Conservation (phyloP, 1,140 invertebrate species). For the Diploscapter pachys region DNA sequence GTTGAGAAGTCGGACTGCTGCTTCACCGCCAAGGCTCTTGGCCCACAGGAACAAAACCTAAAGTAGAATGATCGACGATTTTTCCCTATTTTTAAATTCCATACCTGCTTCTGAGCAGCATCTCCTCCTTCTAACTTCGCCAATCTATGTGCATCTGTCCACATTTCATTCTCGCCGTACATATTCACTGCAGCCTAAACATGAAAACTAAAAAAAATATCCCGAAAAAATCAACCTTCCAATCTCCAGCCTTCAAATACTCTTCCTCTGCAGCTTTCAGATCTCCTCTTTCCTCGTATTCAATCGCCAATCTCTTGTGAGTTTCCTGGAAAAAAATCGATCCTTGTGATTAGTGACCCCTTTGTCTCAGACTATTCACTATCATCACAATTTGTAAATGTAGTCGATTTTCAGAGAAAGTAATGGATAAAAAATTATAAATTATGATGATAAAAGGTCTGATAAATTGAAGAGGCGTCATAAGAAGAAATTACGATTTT, state of each 20-base stretch:
- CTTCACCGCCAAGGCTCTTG: slow-evolving; percentile 79
- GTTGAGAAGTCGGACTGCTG: slow-evolving; percentile 68
- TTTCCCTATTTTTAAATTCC: background rate
- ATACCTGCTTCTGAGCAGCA: slow-evolving; percentile 73
- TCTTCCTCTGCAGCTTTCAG: slow-evolving; percentile 84
- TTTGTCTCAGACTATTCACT: no score
- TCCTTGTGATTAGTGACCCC: background rate
- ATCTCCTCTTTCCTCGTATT: slow-evolving; percentile 79
- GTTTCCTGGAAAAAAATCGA: slow-evolving; percentile 72
- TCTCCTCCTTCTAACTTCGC: slow-evolving; percentile 79
- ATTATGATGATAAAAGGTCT: no score
- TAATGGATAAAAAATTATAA: no score
- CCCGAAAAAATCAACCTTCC: background rate
- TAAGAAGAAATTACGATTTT: slow-evolving; percentile 13
- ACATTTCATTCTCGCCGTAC: slow-evolving; percentile 65
- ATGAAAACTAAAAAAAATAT: slow-evolving; percentile 70
- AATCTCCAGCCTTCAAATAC: slow-evolving; percentile 66
- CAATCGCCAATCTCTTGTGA: slow-evolving; percentile 78
- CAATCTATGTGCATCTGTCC: slow-evolving; percentile 86
- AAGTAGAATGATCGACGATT: no score
- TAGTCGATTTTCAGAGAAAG: no score
- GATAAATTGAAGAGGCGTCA: no score
- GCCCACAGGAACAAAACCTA: slow-evolving; percentile 86
- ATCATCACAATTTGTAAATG: no score
- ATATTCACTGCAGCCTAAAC: slow-evolving; percentile 74